Evolutionary conservation across 2,797 vertebrate species (phyloP), one percentile per base, ranked within the genome.

Genomic region (Odontamblyopus lacepedii): DNA sequence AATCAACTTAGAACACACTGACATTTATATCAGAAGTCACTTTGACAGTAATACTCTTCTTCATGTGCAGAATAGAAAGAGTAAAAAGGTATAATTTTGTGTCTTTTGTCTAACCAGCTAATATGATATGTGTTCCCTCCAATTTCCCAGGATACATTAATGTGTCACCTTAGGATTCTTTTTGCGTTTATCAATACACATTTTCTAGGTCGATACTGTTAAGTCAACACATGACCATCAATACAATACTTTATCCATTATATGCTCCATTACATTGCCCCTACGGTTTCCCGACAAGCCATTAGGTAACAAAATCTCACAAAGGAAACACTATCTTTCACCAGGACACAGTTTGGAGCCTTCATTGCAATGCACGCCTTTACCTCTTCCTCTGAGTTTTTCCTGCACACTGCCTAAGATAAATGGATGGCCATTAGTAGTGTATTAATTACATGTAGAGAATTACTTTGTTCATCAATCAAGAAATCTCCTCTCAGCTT

Each of bases 371-470:
- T 75, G 81, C 64, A 76, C 78, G 82, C 81, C 73, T 88, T 86
- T 85, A 87, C 87, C 89, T 65, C 41, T 77, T 75, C 80, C 81
- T 85, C 73, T 71, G 69, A 63, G 62, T 63, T 85, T 83, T 85
- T 70, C 81, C 81, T 59, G 57, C 5, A 26, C 70, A 69, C 72
- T 77, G 82, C 73, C 75, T 77, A 87, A 92, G 92, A 93, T 87
- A 91, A 92, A 93, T 93, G 91, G 88, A 78, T 76, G 73, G 82
- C 87, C 88, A 91, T 93, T 92, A 90, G 91, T 89, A 87, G 90
- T 88, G 86, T 93, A 94, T 95, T 95, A 95, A 95, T 95, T 94
- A 94, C 94, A 93, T 91, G 90, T 91, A 88, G 86, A 82, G 89
- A 89, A 94, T 92, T 76, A 92, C 91, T 93, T 90, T 91, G 79